A percentile compares a stretch with the other conserved stretches of the same genome.
phyloP scores from a whole-genome alignment of 2,888 invertebrate species.

The Adelognathus sp. region DNA sequence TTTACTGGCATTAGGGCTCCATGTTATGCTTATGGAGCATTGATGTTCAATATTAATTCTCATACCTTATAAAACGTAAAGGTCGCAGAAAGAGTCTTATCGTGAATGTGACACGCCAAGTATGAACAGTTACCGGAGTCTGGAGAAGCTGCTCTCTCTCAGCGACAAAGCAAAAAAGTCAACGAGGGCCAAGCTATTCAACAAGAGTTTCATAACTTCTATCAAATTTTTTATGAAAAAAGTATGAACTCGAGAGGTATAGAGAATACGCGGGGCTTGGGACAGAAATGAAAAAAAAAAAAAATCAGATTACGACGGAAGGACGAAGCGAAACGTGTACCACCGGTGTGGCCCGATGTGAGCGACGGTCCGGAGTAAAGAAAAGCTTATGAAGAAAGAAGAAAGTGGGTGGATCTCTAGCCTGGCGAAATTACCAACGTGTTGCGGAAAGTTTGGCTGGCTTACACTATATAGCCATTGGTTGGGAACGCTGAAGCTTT shows the following conservation, averaged over 20 bases:
- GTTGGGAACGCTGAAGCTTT: slow-evolving; percentile 14
- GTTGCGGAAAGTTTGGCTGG: slow-evolving; percentile 26
- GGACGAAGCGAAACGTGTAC: slow-evolving; percentile 33
- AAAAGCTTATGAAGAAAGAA: slow-evolving; percentile 38
- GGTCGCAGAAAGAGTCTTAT: background rate
- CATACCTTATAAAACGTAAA: background rate
- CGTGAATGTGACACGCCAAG: background rate
- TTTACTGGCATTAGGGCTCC: too few relatives aligned
- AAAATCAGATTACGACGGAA: slow-evolving; percentile 19
- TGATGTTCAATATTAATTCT: too few relatives aligned
- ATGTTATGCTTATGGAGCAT: too few relatives aligned
- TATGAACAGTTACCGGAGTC: background rate
- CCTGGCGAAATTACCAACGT: slow-evolving; percentile 33
- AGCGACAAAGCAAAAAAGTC: background rate
- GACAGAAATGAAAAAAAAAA: slow-evolving; percentile 19
- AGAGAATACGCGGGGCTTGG: slow-evolving; percentile 1
- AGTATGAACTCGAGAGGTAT: slow-evolving; percentile 18
- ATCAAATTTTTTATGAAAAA: slow-evolving; percentile 10
- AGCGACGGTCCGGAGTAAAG: slow-evolving; percentile 12
- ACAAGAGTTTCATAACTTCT: background rate
- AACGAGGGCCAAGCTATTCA: background rate
- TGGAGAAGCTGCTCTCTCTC: background rate
- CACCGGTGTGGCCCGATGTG: background rate
- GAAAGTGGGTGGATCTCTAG: slow-evolving; percentile 27
- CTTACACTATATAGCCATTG: background rate